Conservation (phyloP, 2,888 invertebrate species). For the Eupeodes latifasciatus region DNA sequence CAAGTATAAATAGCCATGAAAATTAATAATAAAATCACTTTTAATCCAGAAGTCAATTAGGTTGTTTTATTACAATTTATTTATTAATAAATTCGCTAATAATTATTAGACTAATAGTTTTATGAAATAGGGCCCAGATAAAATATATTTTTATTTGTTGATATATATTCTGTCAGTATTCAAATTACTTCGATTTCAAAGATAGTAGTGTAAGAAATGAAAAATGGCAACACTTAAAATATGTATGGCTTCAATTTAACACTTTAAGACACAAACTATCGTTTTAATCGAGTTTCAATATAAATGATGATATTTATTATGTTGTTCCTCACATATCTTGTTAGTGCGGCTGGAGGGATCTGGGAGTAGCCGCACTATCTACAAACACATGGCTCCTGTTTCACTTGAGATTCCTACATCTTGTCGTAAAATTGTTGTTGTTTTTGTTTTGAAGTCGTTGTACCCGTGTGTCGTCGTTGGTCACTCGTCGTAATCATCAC, state of each 20-base stretch:
- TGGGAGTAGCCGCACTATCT: not conserved
- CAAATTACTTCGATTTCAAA: too few relatives aligned
- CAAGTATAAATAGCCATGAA: too few relatives aligned
- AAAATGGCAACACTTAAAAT: constrained; percentile 8
- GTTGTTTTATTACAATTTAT: too few relatives aligned
- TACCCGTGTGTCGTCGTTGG: not conserved
- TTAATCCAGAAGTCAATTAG: too few relatives aligned
- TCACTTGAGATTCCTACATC: not conserved
- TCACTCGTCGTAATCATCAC: not conserved
- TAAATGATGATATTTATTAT: constrained; percentile 23
- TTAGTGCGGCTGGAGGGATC: constrained; percentile 7
- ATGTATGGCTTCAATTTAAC: constrained; percentile 12
- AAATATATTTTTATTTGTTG: too few relatives aligned
- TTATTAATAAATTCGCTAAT: too few relatives aligned
- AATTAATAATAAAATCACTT: too few relatives aligned
- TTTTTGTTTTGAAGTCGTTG: constrained; percentile 13
- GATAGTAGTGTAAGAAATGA: not conserved
- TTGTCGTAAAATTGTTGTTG: not conserved
- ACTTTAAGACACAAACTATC: constrained; percentile 38
- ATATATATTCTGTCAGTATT: too few relatives aligned
- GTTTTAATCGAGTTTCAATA: constrained; percentile 35
- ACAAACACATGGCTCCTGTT: constrained; percentile 20
- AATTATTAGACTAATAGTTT: too few relatives aligned
- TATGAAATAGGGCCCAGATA: too few relatives aligned
- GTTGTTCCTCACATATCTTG: constrained; percentile 36